Evolutionary conservation across 2,113 vertebrate genomes (phyloP).

Genomic region (Takifugu flavidus): DNA sequence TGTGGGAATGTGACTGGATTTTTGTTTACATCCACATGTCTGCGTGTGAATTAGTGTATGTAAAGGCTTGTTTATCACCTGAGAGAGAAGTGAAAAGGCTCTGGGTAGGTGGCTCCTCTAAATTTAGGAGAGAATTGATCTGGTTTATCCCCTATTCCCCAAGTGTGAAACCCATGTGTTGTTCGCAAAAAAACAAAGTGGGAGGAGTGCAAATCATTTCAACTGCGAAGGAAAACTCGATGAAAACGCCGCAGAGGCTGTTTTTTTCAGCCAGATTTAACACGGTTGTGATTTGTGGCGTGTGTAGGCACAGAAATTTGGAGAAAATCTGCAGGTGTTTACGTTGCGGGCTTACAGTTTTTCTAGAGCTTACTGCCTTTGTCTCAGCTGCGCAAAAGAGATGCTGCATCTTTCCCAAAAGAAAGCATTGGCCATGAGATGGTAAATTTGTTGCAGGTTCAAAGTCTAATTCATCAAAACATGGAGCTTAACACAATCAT

Average conservation of each 20-base stretch:
- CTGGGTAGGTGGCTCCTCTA: constrained; percentile 12
- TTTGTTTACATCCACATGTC: not conserved
- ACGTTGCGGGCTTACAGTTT: constrained; percentile 57
- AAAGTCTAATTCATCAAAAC: constrained; percentile 32
- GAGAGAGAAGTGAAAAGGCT: constrained; percentile 50
- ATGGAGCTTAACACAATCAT: constrained; percentile 15
- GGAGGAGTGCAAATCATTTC: constrained; percentile 48
- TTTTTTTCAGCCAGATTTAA: constrained; percentile 42
- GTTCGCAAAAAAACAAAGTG: constrained; percentile 34
- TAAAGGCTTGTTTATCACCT: constrained; percentile 45
- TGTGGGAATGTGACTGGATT: not conserved
- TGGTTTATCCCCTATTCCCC: constrained; percentile 21
- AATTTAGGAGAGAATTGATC: constrained; percentile 17
- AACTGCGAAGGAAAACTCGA: constrained; percentile 8
- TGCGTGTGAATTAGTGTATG: constrained; percentile 11
- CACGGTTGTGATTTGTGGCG: constrained; percentile 8
- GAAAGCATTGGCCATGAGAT: constrained; percentile 6
- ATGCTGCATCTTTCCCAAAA: constrained; percentile 29
- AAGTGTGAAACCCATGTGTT: constrained; percentile 50
- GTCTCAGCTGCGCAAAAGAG: constrained; percentile 50
- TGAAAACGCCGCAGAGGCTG: constrained; percentile 58
- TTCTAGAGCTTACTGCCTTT: constrained; percentile 43
- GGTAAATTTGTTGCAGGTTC: constrained; percentile 7
- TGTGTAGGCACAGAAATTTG: constrained; percentile 59
- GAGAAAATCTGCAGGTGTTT: constrained; percentile 58